Percentiles rank a stretch among this genome's conserved stretches.
phyloP scores from a whole-genome alignment of 2,113 vertebrate species.

The Silurus meridionalis region DNA sequence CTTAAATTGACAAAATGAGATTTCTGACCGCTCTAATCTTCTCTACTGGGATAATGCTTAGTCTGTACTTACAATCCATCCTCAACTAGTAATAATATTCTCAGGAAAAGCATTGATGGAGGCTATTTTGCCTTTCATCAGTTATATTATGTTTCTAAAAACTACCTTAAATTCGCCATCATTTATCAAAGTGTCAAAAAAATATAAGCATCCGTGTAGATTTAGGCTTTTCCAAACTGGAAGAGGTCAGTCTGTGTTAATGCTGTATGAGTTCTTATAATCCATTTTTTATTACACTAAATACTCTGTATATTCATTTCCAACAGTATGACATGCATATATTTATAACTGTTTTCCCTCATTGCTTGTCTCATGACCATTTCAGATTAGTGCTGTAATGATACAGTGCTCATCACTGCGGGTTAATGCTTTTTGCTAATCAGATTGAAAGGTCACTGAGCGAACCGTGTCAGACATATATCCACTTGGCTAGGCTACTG shows the following conservation, averaged over 20 bases:
- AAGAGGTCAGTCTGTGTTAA: not conserved
- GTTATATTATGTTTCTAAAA: not conserved
- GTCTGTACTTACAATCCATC: slow-evolving; percentile 28
- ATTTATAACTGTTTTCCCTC: not conserved
- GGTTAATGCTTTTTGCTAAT: not conserved
- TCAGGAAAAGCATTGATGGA: not conserved
- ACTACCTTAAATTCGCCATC: not conserved
- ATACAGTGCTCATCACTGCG: not conserved
- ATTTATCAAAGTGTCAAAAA: too few species aligned
- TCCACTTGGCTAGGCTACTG: not conserved
- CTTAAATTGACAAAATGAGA: slow-evolving; percentile 43
- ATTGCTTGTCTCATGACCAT: not conserved
- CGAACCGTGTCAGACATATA: not conserved
- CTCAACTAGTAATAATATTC: slow-evolving; percentile 18
- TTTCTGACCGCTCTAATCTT: slow-evolving; percentile 45
- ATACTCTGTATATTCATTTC: not conserved
- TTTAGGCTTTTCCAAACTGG: not conserved
- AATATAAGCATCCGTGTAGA: not conserved
- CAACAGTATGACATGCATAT: not conserved
- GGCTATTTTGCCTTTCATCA: not conserved
- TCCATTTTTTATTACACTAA: slow-evolving; percentile 3
- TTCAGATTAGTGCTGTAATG: slow-evolving; percentile 6
- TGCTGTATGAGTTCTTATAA: not conserved
- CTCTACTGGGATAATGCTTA: slow-evolving; percentile 26
- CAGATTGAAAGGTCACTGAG: slow-evolving; percentile 4